A percentile compares a stretch with the other conserved stretches of the same genome.
These are phyloP conservation scores for Ganaspis sp. DNA, from an alignment of 1,140 invertebrate genomes.

Conservation along the genomic window DNA sequence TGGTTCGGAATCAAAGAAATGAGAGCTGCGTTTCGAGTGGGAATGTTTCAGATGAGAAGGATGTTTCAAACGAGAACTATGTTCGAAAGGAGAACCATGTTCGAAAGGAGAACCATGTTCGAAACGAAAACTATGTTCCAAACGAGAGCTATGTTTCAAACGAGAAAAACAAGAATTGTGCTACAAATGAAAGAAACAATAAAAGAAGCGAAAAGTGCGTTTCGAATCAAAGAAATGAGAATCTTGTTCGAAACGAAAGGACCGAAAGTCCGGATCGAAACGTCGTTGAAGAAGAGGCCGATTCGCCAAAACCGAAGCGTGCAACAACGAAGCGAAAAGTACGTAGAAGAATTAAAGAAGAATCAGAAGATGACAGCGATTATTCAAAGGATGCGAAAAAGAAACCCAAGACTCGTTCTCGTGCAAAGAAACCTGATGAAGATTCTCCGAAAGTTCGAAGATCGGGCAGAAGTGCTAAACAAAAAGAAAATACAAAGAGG, in stretches of 20 bases:
- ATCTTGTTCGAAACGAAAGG: neutral
- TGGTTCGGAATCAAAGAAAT: too few relatives aligned
- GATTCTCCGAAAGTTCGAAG: neutral
- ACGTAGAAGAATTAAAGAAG: conserved; percentile 33
- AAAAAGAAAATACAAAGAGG: neutral
- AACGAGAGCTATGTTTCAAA: too few relatives aligned
- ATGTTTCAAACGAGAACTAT: too few relatives aligned
- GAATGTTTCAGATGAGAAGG: too few relatives aligned
- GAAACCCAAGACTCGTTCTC: neutral
- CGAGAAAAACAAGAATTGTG: too few relatives aligned
- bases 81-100: too few relatives aligned
- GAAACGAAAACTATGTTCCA: too few relatives aligned
- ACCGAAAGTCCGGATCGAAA: neutral
- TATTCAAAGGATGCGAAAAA: conserved; percentile 20
- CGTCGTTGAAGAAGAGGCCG: neutral
- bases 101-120: neutral
- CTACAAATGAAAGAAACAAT: too few relatives aligned
- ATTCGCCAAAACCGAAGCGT: conserved; percentile 14
- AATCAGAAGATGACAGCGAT: conserved; percentile 23
- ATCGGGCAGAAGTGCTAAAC: neutral
- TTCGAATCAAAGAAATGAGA: neutral
- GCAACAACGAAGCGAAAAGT: conserved; percentile 26
- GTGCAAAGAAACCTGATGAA: conserved; percentile 28
- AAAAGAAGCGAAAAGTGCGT: too few relatives aligned
- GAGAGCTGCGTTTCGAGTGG: too few relatives aligned